Percentiles rank a stretch among this genome's conserved stretches.
Evolutionary conservation across 2,888 invertebrate species (phyloP).

Genomic region (Hirudinaria manillensis): DNA sequence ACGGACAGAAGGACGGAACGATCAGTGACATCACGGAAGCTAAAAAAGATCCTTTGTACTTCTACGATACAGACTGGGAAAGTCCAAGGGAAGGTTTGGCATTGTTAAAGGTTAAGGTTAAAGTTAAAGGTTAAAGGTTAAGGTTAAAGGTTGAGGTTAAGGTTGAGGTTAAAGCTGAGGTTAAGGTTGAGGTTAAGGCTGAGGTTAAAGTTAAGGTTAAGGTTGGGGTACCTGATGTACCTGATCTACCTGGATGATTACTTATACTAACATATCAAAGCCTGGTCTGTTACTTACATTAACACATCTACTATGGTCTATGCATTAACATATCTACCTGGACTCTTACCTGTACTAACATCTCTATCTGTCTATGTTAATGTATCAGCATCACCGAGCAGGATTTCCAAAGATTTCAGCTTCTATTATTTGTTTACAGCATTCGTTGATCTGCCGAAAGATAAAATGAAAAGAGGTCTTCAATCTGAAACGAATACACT

Average conservation of each 20-base stretch:
- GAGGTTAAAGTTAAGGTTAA: too few relatives aligned
- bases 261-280: background rate
- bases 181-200: too few relatives aligned
- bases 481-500: slow-evolving; percentile 35
- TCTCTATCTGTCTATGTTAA: too few relatives aligned
- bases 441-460: slow-evolving; percentile 23
- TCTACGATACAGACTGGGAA: slow-evolving; percentile 35
- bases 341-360: too few relatives aligned
- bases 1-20: slow-evolving; percentile 29
- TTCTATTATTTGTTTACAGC: slow-evolving; percentile 23
- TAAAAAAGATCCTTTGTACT: slow-evolving; percentile 25
- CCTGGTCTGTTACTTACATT: too few relatives aligned
- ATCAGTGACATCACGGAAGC: slow-evolving; percentile 32
- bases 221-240: background rate
- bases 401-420: too few relatives aligned
- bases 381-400: too few relatives aligned
- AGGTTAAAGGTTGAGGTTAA: too few relatives aligned
- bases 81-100: slow-evolving; percentile 32
- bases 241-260: background rate
- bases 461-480: slow-evolving; percentile 22
- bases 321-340: too few relatives aligned
- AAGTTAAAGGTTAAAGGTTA: too few relatives aligned
- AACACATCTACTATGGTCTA: too few relatives aligned
- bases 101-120: background rate
- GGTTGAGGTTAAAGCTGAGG: too few relatives aligned